phyloP scores from a whole-genome alignment of 2,797 vertebrate genomes.

The Melanogrammus aeglefinus region DNA sequence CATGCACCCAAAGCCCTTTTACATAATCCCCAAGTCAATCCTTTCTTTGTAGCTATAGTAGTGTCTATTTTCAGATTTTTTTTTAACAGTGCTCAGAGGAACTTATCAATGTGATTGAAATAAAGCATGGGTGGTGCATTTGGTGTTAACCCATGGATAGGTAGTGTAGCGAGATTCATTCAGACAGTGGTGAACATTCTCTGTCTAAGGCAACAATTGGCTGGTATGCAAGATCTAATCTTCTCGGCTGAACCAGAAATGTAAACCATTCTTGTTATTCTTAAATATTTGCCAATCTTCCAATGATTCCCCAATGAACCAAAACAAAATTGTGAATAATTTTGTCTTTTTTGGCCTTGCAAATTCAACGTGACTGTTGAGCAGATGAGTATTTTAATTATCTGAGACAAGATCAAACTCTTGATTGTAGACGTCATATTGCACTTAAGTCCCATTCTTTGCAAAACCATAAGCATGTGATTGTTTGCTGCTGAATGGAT shows the following conservation, averaged over 20 bases:
- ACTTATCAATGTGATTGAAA: slow-evolving; percentile 3
- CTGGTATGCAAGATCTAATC: slow-evolving; percentile 44
- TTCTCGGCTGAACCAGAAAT: slow-evolving; percentile 38
- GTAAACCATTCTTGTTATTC: slow-evolving; percentile 32
- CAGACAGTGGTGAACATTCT: slow-evolving; percentile 26
- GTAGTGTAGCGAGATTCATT: slow-evolving; percentile 32
- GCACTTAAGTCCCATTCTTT: not conserved
- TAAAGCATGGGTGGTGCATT: slow-evolving; percentile 13
- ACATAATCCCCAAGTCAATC: not conserved
- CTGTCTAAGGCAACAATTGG: slow-evolving; percentile 17
- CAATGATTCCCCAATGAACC: slow-evolving; percentile 11
- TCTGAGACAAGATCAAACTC: not conserved
- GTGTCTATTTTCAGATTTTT: not conserved
- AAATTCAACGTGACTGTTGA: not conserved
- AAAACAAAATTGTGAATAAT: not conserved
- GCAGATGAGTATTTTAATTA: not conserved
- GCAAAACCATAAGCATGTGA: not conserved
- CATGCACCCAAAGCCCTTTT: not conserved
- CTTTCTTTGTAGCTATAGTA: not conserved
- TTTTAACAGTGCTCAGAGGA: not conserved
- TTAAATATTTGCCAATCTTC: not conserved
- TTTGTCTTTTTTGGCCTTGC: not conserved
- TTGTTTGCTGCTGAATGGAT: not conserved
- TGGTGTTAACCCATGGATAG: not conserved
- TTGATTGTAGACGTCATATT: not conserved